Evolutionary conservation across 2,113 vertebrate genomes (phyloP).

Genomic region (Cygnus atratus): DNA sequence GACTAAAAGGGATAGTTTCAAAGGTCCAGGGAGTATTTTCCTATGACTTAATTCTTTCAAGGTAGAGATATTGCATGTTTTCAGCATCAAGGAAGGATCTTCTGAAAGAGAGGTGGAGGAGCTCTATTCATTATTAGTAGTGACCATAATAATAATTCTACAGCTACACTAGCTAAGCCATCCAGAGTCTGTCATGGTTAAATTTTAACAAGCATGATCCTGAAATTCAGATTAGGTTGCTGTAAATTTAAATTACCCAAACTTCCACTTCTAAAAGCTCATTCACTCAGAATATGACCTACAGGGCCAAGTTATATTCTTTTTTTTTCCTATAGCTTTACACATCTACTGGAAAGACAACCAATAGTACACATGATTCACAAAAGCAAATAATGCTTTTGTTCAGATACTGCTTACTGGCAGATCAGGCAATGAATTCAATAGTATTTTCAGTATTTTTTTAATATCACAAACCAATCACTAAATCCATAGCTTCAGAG

Average conservation of each 20-base stretch:
- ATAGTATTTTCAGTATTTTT: conserved; percentile 18
- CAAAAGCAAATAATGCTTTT: background rate
- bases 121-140: background rate
- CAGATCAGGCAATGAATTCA: conserved; percentile 36
- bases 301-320: background rate
- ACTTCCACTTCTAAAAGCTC: conserved; percentile 19
- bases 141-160: background rate
- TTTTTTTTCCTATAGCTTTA: conserved; percentile 20
- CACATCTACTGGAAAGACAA: conserved; percentile 43
- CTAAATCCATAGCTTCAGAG: background rate
- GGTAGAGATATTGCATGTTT: background rate
- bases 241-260: conserved; percentile 49
- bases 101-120: background rate
- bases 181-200: background rate
- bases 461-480: conserved; percentile 28
- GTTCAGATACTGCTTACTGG: conserved; percentile 36
- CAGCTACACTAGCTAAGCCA: conserved; percentile 10
- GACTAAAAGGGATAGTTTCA: background rate
- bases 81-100: background rate
- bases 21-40: background rate
- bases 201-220: conserved; percentile 30
- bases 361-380: conserved; percentile 41
- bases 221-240: conserved; percentile 14
- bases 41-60: background rate
- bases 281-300: conserved; percentile 39